Base-by-base conservation (phyloP, 23 tunicate genomes). In the Trididemnum nubilum region DNA sequence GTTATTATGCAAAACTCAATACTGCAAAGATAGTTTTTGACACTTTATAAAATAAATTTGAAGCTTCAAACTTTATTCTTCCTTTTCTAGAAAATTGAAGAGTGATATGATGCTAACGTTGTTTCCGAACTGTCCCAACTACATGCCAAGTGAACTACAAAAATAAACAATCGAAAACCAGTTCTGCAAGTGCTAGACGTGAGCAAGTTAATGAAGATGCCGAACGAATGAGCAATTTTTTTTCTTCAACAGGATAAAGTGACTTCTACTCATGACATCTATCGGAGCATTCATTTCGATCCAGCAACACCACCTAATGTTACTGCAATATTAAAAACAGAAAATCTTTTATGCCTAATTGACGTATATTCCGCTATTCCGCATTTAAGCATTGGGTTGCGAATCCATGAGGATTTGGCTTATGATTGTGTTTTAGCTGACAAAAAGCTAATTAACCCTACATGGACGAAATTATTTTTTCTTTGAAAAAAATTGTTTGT, bases 101-200 rank as follows among this genome's bases (percentile, higher is more conserved):
- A 69, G 74, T 69, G 74, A 69, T 69, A 37, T 37, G 32, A 32
- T 69, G 37, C 74, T 37, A 33, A 69, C 74, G 4, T 25, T 69
- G 32, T 33, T 33, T 69, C 38, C 5, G n/a, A 31, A 69, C 38
- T 69, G 74, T 34, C n/a, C 38, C 38, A 69, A 18, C 22, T 69
- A 69, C 9, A 69, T 32, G 74, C 33, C 5, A 2, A 69, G 74
- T 69, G 36, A 33, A 4, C 38, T 25, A 69, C 74, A 36, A 69
- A n/a, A 33, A 33, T 9, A 69, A 31, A 33, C 36, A n/a, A 32
- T 69, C 37, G 18, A 31, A 69, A 69, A 69, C 74, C 30, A 69
- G 22, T 69, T 69, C 74, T 69, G 74, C 74, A n/a, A n/a, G 74
- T 69, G 74, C 74, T 37, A 69, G 74, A 69, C 38, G 39, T 9